Base-by-base conservation (phyloP, 2,113 vertebrate genomes). In the Thryonomys swinderianus region DNA sequence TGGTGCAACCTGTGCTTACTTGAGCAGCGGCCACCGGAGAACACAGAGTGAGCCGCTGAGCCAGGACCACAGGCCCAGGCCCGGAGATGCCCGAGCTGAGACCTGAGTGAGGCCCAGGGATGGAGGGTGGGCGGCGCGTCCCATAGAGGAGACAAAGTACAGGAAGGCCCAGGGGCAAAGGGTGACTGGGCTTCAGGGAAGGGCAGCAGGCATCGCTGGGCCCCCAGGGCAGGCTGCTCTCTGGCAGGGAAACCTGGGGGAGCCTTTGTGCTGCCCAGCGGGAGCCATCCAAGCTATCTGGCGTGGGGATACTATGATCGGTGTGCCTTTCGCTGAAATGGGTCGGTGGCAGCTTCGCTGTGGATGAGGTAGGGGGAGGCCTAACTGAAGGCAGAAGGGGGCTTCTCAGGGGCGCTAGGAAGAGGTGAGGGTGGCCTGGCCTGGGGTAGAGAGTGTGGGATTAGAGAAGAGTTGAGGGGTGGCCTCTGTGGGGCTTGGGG, bases 271-370 rank as follows among this genome's bases (percentile, higher is more conserved):
- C 53, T 40, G 55, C 23, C 48, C 23, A 7, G 7, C 9, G n/a
- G 76, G 66, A 57, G 69, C 69, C 59, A 27, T 11, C n/a, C 23
- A 25, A 59, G 84, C 32, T 10, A 32, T n/a, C 11, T 48, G 3
- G 6, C 12, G 5, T 7, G 32, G 45, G 37, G 27, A 17, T 40
- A 5, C 9, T 0, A 0, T 37, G 8, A 53, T 51, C 37, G 42
- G n/a, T 20, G 55, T 37, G 71, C n/a, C 17, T 40, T 88, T 85
- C 37, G 21, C 10, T 27, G 82, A 13, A 85, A 89, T n/a, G 71
- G 55, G 37, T 76, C 78, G 67, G 82, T 66, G 14, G 45, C 32
- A 13, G 5, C 0, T 20, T 76, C 25, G 4, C 2, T 0, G 20
- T 53, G 71, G 71, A 71, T 45, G 32, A 64, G 64, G 59, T 10